Base-by-base conservation (phyloP, 2,113 vertebrate species). In the Cygnus buccinator region DNA sequence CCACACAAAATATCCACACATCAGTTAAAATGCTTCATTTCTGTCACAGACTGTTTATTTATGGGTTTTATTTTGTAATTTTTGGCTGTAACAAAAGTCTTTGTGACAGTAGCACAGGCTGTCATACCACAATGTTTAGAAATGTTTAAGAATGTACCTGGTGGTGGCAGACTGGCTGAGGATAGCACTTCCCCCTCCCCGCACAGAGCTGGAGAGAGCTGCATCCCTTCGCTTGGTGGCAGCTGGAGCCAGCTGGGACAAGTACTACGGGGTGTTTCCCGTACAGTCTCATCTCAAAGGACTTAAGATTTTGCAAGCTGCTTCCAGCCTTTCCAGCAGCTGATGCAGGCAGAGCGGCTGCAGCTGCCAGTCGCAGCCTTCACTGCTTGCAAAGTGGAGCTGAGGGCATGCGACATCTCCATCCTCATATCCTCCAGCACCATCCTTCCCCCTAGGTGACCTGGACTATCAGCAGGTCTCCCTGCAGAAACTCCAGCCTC, bases 241-340 rank as follows among this genome's bases (percentile, higher is more conserved):
- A 77, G 58, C 44, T 57, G 55, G 26, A 76, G 33, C n/a, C 0
- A 1, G 29, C 50, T 80, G 37, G 75, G 35, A 22, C 0, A 0
- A 74, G 21, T 1, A 0, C 44, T 43, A 63, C 6, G 1, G 8
- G 5, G 1, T 50, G 8, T 71, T 84, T 77, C 14, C 37, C 21
- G 26, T 3, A 1, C 83, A 55, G 8, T 31, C 35, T 29, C 33
- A 21, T 6, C 0, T 0, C 44, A 46, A 70, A 7, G 6, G 5
- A 21, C n/a, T 65, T 25, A 28, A 81, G 63, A 57, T 29, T 76
- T 73, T 77, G 50, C 48, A 25, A 81, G 10, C 17, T 93, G 12
- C 63, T 92, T 67, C 46, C 76, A 94, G 44, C 21, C 39, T 84
- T 74, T 37, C 55, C 65, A 92, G 41, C 33, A 79, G 71, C n/a